Evolutionary conservation across 92 coral and sea anemone species (phyloP), one percentile per base, ranked within the genome.

Genomic region (Zoanthus solanderi): DNA sequence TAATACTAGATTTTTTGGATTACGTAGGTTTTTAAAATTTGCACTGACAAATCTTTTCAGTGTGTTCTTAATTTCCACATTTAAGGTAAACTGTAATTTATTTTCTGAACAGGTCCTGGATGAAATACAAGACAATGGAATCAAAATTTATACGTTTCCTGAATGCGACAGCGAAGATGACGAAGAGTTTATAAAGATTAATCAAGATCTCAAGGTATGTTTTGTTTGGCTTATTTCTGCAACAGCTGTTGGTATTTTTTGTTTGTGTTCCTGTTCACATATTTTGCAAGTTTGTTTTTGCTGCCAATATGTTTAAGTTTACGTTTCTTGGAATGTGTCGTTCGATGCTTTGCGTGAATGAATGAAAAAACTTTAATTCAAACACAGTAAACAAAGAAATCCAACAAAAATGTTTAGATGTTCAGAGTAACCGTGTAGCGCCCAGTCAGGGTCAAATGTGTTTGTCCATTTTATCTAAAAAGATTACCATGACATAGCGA

Each of bases 151-250:
- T 90, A 80, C 98, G 23, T 95, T 95, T 69, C 98, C 98, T 14
- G 98, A 95, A 58, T 93, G 98, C 68, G 98, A 95, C 91, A 95
- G 98, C 56, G 98, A 95, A 87, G 98, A 95, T 63, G 98, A 95
- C 30, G 98, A 95, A 63, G 96, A 94, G 57, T 97, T 97, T 87
- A 86, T 97, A 60, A 91, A 91, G 47, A 87, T 97, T 72, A 97
- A 97, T 84, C 91, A 90, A 47, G 98, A 97, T 58, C 87, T 97
- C 14, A 95, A 97, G 96, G 99, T 92, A 72, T 29, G 85, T 48
- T 28, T 14, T 23, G 3, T 5, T 34, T 29, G n/a, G 32, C 18
- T 65, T 18, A 14, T 11, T 66, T 78, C 54, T 57, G 9, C 18
- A 23, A 45, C 60, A 7, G 3, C 32, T 4, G 28, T 7, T 77